These are phyloP conservation scores for Embidobia sp. DNA, from an alignment of 2,888 invertebrate species.

Conservation along the genomic window DNA sequence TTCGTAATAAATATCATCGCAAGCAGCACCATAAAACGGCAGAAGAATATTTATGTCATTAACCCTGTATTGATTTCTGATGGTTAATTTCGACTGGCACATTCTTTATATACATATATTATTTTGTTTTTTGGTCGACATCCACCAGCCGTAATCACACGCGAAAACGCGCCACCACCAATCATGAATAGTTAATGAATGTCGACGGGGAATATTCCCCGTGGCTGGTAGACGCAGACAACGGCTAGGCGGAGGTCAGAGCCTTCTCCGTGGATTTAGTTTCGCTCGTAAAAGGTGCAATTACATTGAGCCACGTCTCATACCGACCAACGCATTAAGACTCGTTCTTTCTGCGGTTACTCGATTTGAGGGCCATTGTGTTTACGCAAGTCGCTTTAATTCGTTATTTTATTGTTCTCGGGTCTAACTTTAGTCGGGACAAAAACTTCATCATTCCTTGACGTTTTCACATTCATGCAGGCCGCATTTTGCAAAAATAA, in stretches of 20 bases:
- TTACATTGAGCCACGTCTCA: slow-evolving; percentile 71
- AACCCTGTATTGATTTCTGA: too few species aligned
- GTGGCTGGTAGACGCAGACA: slow-evolving; percentile 39
- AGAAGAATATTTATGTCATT: too few species aligned
- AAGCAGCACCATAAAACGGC: too few species aligned
- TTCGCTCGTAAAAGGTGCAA: slow-evolving; percentile 76
- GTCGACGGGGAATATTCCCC: slow-evolving; percentile 62
- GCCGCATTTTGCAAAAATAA: slow-evolving; percentile 19
- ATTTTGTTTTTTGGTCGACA: slow-evolving; percentile 20
- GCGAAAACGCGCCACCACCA: slow-evolving; percentile 64
- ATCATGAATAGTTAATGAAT: slow-evolving; percentile 71
- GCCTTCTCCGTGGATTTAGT: slow-evolving; percentile 72
- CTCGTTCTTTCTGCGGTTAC: slow-evolving; percentile 69
- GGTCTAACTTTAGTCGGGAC: slow-evolving; percentile 22
- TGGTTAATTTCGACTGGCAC: slow-evolving; percentile 19
- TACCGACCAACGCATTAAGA: slow-evolving; percentile 67
- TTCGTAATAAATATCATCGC: too few species aligned
- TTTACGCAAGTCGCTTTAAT: slow-evolving; percentile 73
- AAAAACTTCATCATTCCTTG: slow-evolving; percentile 40
- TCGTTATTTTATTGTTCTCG: slow-evolving; percentile 73
- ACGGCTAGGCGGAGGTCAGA: slow-evolving; percentile 55
- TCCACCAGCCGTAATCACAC: slow-evolving; percentile 41
- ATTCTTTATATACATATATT: slow-evolving; percentile 29
- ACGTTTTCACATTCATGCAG: slow-evolving; percentile 21
- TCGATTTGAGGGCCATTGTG: slow-evolving; percentile 74